Base-by-base conservation (phyloP, 2,888 invertebrate genomes). In the Pheosia tremula region DNA sequence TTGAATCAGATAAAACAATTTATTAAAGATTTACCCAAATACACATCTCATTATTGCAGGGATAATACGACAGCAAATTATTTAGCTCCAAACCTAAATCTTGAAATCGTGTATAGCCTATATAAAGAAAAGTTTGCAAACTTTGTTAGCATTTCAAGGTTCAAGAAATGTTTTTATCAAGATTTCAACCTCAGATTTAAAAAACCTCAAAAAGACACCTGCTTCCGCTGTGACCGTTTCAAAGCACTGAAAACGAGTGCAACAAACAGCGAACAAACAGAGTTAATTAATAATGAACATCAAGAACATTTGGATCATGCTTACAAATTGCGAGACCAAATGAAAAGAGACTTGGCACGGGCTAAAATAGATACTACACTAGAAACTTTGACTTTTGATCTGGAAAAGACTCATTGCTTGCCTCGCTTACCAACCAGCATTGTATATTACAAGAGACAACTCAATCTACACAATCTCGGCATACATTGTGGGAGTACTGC, bases 191-290 rank as follows among this genome's bases (percentile, higher is more conserved):
- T 50, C 3, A 7, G 50, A 10, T 3, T 7, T 4, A 7, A 50
- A 50, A n/a, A n/a, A n/a, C 50, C n/a, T n/a, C n/a, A 50, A n/a
- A 50, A 50, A 50, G 9, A 50, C 13, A 50, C 50, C 4, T 50
- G 50, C 13, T 4, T 13, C 4, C 7, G 7, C 8, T 50, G 50
- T 50, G 50, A 13, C 13, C 6, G 3, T 3, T 50, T 5, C 24
- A 5, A 50, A 50, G 5, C 13, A 13, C 3, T 13, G 6, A 7
- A 13, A 7, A 3, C 7, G 4, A 5, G 7, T 4, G 50, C 50
- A 5, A 13, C 3, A 7, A 11, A 24, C 4, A n/a, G n/a, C n/a
- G 24, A 50, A 3, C 13, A 13, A 50, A 13, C 3, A 50, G 4
- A 13, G 11, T 5, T 13, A n/a, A 7, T 50, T 7, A 4, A 7